Evolutionary conservation across 1,140 invertebrate genomes (phyloP).

Genomic region (Drosophila tristis): DNA sequence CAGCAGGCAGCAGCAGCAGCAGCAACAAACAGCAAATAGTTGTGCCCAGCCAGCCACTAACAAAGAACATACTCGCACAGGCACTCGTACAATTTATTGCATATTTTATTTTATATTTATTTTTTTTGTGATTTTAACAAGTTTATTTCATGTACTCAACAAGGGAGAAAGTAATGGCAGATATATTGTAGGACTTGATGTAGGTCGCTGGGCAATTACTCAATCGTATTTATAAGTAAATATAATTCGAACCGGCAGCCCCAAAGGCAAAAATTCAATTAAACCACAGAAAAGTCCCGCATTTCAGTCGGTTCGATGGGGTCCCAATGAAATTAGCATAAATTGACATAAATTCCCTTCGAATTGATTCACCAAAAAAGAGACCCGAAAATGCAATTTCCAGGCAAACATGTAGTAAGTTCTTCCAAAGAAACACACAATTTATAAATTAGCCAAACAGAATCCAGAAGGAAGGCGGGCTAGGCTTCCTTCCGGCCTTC

Average conservation of each 20-base stretch:
- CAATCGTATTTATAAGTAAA: conserved; percentile 25
- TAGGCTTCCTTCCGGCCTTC: too few species aligned
- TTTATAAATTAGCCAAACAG: conserved; percentile 70
- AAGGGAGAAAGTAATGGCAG: neutral
- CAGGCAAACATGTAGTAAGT: conserved; percentile 39
- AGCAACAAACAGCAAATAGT: conserved; percentile 41
- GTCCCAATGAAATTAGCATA: conserved; percentile 35
- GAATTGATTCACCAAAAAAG: conserved; percentile 31
- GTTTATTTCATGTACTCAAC: conserved; percentile 53
- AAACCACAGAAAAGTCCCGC: conserved; percentile 3
- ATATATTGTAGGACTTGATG: conserved; percentile 1
- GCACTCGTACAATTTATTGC: conserved; percentile 58
- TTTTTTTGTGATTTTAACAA: conserved; percentile 73
- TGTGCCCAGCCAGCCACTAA: conserved; percentile 26
- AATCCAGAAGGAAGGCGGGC: conserved; percentile 18
- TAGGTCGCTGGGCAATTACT: conserved; percentile 14
- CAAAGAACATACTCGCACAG: conserved; percentile 17
- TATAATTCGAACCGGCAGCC: neutral
- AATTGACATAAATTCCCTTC: conserved; percentile 27
- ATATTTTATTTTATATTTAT: conserved; percentile 14
- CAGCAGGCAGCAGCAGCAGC: conserved; percentile 29
- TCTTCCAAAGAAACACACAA: conserved; percentile 60
- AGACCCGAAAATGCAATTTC: conserved; percentile 46
- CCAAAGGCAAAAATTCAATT: neutral
- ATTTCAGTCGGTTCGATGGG: neutral